Conservation (phyloP, 2,888 invertebrate genomes). For the Empis livida region DNA sequence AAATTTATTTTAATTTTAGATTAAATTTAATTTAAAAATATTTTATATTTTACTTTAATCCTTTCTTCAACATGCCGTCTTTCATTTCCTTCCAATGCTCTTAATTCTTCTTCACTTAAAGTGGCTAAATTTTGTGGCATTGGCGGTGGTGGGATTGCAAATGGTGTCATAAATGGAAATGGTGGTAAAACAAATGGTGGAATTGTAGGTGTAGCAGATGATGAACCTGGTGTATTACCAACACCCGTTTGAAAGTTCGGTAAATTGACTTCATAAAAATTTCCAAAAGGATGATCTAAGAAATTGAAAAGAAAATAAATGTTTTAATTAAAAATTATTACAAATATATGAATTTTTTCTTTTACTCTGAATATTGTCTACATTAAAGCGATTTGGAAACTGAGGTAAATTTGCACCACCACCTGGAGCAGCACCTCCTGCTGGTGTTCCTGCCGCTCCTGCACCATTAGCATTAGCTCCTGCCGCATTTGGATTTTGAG, state of each 20-base stretch:
- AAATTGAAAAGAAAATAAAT: no score
- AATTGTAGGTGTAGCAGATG: constrained; percentile 15
- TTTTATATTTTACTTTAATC: constrained; percentile 49
- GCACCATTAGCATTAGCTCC: constrained; percentile 22
- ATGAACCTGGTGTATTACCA: constrained; percentile 17
- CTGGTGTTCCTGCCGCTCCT: constrained; percentile 17
- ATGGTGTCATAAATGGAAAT: constrained; percentile 44
- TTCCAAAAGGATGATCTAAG: no score
- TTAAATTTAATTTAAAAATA: not conserved
- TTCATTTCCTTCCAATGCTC: constrained; percentile 78
- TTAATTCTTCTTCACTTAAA: constrained; percentile 71
- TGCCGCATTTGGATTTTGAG: constrained; percentile 6
- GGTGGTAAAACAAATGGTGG: constrained; percentile 39
- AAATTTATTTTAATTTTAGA: no score
- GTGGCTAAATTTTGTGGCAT: constrained; percentile 62
- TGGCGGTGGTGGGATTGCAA: constrained; percentile 52
- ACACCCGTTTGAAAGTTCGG: no score
- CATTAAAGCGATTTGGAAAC: constrained; percentile 12
- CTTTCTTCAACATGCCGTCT: constrained; percentile 82
- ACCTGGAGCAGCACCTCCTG: constrained; percentile 15
- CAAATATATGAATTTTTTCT: not conserved
- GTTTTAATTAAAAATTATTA: constrained; percentile 2
- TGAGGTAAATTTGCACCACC: constrained; percentile 3
- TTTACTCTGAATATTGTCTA: constrained; percentile 5
- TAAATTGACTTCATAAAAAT: no score